Evolutionary conservation across 2,113 vertebrate species (phyloP).

Genomic region (Prolemur simus): DNA sequence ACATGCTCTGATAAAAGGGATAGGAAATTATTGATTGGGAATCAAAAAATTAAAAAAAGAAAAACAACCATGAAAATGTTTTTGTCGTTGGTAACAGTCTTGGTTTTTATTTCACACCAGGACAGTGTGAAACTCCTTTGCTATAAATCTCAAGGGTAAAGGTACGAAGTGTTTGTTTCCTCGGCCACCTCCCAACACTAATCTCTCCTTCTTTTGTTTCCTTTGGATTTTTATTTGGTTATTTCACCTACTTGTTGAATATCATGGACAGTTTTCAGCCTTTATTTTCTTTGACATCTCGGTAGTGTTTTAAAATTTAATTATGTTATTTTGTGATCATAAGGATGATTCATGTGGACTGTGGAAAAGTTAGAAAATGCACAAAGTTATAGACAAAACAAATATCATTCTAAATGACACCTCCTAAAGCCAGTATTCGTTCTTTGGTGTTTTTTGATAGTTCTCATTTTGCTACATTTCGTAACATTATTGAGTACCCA

Average conservation of each 20-base stretch:
- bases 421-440: rapidly evolving
- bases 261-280: neutral
- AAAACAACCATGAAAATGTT: neutral
- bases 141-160: neutral
- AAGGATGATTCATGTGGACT: neutral
- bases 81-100: neutral
- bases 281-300: neutral
- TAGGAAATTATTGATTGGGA: neutral
- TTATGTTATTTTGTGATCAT: neutral
- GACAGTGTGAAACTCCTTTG: rapidly evolving
- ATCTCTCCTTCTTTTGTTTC: neutral
- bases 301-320: neutral
- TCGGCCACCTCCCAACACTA: rapidly evolving
- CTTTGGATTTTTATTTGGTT: neutral
- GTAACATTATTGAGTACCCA: too few relatives aligned
- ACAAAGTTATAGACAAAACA: neutral
- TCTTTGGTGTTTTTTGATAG: neutral
- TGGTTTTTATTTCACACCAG: neutral
- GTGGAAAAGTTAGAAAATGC: neutral
- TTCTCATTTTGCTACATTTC: neutral
- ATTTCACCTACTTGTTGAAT: neutral
- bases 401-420: neutral
- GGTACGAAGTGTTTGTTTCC: neutral
- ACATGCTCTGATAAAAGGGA: neutral
- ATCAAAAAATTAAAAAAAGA: neutral